Base-by-base conservation (phyloP, 2,888 invertebrate genomes). In the Ophion slaviceki region DNA sequence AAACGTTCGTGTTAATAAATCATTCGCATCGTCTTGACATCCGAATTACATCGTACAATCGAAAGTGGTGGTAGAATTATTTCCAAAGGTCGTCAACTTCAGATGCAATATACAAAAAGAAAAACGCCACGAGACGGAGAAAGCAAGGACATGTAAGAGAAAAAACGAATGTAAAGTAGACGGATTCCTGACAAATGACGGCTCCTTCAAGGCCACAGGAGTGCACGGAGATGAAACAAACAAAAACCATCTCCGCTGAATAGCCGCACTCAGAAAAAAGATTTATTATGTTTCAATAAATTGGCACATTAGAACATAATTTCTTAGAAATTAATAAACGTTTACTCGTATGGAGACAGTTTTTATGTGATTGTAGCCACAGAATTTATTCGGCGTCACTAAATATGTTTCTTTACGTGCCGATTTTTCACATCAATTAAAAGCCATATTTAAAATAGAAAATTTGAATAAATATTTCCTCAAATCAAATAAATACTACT, bases 61-160 rank as follows among this genome's bases (percentile, higher is more conserved):
- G 53, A 17, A 53, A 53, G 53, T 17, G 17, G 20, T 61, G 24
- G 20, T 61, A 8, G 11, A 61, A 61, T 20, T 61, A 61, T 20
- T 24, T 61, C 61, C 45, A 24, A 45, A 40, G 68, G 66, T 2
- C 28, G 59, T n/a, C 45, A 57, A 53, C 66, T 28, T 74, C 24
- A 74, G 59, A 36, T 80, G 67, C 57, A 36, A 20, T 11, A 67
- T 53, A 67, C 24, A n/a, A 53, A 66, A 66, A 83, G 86, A 68
- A 45, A 53, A 53, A 53, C 5, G 53, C 53, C 17, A 14, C 17
- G 17, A 53, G 53, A 53, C 53, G 47, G 10, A 20, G 61, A 68
- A 28, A 70, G 45, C 2, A 7, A 61, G 61, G 62, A 45, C 20
- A n/a, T 57, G 40, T 20, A 2, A 71, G 47, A 8, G 11, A 40